Evolutionary conservation across 2,113 vertebrate species (phyloP).

Genomic region (Chrysochloris asiatica): DNA sequence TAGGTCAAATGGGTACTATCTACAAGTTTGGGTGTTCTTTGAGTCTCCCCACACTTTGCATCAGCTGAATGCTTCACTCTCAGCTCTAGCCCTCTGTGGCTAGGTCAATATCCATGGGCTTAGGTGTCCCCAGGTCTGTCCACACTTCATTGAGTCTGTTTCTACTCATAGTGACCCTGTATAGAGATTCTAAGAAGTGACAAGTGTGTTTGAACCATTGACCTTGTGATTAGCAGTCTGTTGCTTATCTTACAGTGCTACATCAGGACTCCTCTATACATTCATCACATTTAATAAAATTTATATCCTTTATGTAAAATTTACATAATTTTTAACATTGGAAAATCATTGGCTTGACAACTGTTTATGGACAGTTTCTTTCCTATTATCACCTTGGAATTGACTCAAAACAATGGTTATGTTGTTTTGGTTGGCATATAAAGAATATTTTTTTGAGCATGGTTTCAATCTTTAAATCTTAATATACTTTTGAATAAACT

Average conservation of each 20-base stretch:
- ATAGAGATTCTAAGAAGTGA: too few species aligned
- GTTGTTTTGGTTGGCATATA: neutral
- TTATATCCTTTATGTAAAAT: neutral
- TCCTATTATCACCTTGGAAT: neutral
- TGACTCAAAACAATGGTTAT: neutral
- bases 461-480: neutral
- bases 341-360: neutral
- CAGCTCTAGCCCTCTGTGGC: too few species aligned
- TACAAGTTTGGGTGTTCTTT: too few species aligned
- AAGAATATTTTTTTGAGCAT: neutral
- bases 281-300: neutral
- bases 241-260: constrained; percentile 24
- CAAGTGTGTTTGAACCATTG: too few species aligned
- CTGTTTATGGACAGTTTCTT: neutral
- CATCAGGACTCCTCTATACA: neutral
- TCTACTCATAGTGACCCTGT: too few species aligned
- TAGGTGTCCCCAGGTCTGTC: too few species aligned
- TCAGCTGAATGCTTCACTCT: too few species aligned
- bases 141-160: too few species aligned
- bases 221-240: too few species aligned
- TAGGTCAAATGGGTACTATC: too few species aligned
- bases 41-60: too few species aligned
- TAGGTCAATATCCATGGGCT: too few species aligned
- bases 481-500: constrained; percentile 28
- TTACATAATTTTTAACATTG: constrained; percentile 13